phyloP scores from a whole-genome alignment of 2,888 invertebrate genomes.

The Cinara cedri region DNA sequence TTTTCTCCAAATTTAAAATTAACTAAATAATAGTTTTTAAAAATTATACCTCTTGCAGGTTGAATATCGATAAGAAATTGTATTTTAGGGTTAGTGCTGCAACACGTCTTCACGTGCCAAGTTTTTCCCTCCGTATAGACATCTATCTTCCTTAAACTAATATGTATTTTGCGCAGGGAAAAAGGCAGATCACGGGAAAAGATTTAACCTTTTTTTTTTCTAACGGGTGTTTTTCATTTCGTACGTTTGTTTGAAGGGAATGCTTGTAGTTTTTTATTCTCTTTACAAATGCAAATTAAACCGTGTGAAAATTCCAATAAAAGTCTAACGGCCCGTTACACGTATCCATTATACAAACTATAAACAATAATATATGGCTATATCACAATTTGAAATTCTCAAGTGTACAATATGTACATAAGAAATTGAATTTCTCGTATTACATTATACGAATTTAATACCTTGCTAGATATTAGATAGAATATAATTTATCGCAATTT shows the following conservation, averaged over 20 bases:
- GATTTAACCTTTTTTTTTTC: slow-evolving; percentile 35
- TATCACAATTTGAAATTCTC: background rate
- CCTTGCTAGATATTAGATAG: too few species aligned
- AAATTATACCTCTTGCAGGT: slow-evolving; percentile 26
- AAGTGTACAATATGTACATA: background rate
- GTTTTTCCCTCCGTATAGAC: slow-evolving; percentile 1
- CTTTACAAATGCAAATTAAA: slow-evolving; percentile 14
- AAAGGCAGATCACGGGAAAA: slow-evolving; percentile 16
- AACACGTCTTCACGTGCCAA: slow-evolving; percentile 29
- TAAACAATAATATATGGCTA: slow-evolving; percentile 25
- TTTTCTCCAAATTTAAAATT: too few species aligned
- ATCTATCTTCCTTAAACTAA: slow-evolving; percentile 50
- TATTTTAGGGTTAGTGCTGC: background rate
- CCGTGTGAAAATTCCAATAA: slow-evolving; percentile 33
- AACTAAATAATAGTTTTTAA: slow-evolving; percentile 17
- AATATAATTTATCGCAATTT: too few species aligned
- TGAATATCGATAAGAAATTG: slow-evolving; percentile 47
- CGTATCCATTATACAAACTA: background rate
- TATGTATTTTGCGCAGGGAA: slow-evolving; percentile 28
- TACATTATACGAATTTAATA: background rate
- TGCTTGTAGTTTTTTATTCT: slow-evolving; percentile 5
- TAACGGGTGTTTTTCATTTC: slow-evolving; percentile 7
- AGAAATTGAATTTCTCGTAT: background rate
- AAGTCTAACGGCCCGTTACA: slow-evolving; percentile 13
- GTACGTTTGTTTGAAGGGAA: slow-evolving; percentile 9